Base-by-base conservation (phyloP, 2,113 vertebrate genomes). In the Petrocephalus zakoni region DNA sequence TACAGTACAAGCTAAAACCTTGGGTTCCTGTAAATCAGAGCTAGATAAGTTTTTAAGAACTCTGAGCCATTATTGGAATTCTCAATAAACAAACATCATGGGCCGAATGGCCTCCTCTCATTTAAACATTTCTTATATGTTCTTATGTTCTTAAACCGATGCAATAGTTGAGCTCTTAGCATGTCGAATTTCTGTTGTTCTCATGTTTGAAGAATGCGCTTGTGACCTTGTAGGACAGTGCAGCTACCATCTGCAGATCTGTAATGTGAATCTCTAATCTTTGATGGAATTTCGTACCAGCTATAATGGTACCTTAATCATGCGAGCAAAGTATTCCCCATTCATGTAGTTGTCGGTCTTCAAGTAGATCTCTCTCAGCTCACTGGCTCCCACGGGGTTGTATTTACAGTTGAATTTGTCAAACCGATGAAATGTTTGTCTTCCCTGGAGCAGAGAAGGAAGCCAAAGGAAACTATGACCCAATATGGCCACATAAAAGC, bases 351-450 rank as follows among this genome's bases (percentile, higher is more conserved):
- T 99, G 92, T 99, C 98, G 0, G 97, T 96, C 94, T 99, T 99
- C 93, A 99, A 87, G 92, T 98, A 99, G 89, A 99, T 96, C 90
- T 99, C 98, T 15, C 98, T 94, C 89, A 99, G 96, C 89, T 99
- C 98, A 42, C 97, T 99, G 91, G 98, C 98, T 90, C 98, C 98
- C 85, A 99, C 97, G 0, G 98, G 98, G 93, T 99, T 99, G 94
- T 99, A 99, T 90, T 99, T 99, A 81, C 98, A 97, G 94, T 99
- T 99, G 95, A 99, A 99, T 95, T 99, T 99, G 94, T 99, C 98
- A 92, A 99, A 99, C 11, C 98, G 97, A 92, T 99, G 98, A 93
- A 99, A 99, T 0, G 98, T 99, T 93, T 99, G 98, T 87, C 98
- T 97, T 52, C 97, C 98, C 98, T 99, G 88, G 17, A 93, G 34